Evolutionary conservation across 1,140 invertebrate species (phyloP).

Genomic region (Drosophila punjabiensis): DNA sequence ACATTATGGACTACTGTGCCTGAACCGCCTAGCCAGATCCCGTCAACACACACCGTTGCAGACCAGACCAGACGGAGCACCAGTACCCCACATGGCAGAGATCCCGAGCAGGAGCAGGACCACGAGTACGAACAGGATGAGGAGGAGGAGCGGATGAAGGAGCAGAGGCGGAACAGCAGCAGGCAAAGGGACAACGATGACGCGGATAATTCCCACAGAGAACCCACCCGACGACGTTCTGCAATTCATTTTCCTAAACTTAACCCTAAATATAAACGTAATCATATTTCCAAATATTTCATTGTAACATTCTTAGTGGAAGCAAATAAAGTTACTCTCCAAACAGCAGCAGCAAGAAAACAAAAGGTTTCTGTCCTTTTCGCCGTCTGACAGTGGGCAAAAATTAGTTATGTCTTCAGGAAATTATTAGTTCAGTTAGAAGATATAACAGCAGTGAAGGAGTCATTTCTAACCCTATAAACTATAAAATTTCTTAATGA

Average conservation of each 20-base stretch:
- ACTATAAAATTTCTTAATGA: not conserved
- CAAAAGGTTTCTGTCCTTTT: constrained; percentile 9
- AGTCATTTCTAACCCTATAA: not conserved
- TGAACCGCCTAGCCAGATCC: not conserved
- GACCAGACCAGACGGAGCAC: constrained; percentile 4
- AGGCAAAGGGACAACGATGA: constrained; percentile 1
- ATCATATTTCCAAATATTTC: constrained; percentile 73
- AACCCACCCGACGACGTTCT: constrained; percentile 30
- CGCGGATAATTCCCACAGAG: constrained; percentile 6
- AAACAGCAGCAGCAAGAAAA: constrained; percentile 63
- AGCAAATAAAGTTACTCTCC: constrained; percentile 78
- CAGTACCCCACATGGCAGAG: constrained; percentile 12
- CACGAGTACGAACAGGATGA: not conserved
- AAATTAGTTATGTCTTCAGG: rapidly evolving
- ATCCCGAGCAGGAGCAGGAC: constrained; percentile 1
- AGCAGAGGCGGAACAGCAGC: constrained; percentile 9
- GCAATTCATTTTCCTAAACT: constrained; percentile 66
- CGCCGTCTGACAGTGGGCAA: not conserved
- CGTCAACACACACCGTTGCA: constrained; percentile 11
- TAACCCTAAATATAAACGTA: constrained; percentile 64
- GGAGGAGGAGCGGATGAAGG: not conserved
- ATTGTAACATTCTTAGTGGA: constrained; percentile 79
- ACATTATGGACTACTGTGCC: constrained; percentile 62
- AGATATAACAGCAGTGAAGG: not conserved
- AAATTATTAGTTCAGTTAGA: not conserved